Evolutionary conservation across 2,888 invertebrate species (phyloP), one percentile per base, ranked within the genome.

Genomic region (Gymnocheta viridis): DNA sequence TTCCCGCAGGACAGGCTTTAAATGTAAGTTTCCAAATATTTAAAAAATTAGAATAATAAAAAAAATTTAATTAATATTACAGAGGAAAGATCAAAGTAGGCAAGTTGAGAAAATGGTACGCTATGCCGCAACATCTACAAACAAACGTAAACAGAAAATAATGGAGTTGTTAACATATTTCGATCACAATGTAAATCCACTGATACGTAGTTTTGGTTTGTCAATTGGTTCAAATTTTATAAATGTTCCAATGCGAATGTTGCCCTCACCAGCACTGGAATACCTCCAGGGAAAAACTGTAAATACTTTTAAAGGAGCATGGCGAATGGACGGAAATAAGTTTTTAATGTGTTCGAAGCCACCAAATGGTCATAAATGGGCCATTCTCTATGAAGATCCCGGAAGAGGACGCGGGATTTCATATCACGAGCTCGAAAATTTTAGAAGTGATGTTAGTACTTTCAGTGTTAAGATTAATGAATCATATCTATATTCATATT

Each of bases 31-130:
- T 41, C 22, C 35, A 22, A 38, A 49, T 10, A n/a, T 35, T 0
- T 2, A 38, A 32, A 44, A 17, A 1, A 5, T 47, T 51, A 10
- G 1, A 17, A 2, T 4, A n/a, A n/a, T n/a, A n/a, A 29, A 19
- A 49, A 49, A 44, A 27, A 7, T 2, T 10, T 7, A 24, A 17
- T 29, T 14, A 12, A 49, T 12, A 62, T 70, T 64, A 22, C 64
- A 90, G 91, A 87, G 88, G 27, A 98, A 98, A 91, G 93, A 99
- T 89, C 96, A 95, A 6, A 96, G 97, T 35, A 93, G 90, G 35
- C 98, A 99, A 91, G 96, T 98, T 0, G 93, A 96, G 0, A 94
- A 93, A 0, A 98, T 99, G 97, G 98, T 99, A 70, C 94, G 93
- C 89, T 93, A 94, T 49, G 96, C 99, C 0, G 98, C 99, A 0